These are phyloP conservation scores for Hirundichthys speculiger DNA, from an alignment of 2,113 vertebrate species.

Conservation along the genomic window DNA sequence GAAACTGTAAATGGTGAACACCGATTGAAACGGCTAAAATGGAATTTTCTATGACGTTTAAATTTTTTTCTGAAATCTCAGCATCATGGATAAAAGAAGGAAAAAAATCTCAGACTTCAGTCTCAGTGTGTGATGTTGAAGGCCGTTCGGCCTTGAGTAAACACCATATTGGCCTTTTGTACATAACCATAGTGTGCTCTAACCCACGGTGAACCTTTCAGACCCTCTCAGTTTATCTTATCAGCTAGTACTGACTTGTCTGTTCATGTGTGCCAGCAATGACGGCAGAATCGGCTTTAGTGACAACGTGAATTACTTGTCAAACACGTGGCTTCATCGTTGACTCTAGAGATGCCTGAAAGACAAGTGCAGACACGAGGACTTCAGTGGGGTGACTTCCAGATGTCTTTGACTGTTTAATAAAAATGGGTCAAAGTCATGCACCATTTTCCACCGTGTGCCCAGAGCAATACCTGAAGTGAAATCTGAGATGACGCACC, in stretches of 20 bases:
- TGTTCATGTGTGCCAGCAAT: constrained; percentile 1
- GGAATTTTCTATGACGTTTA: too few species aligned
- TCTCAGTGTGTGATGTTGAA: constrained; percentile 12
- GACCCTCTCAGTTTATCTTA: constrained; percentile 39
- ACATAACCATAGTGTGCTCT: constrained; percentile 21
- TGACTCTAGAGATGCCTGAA: neutral
- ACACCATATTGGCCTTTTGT: constrained; percentile 48
- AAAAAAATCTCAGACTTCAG: too few species aligned
- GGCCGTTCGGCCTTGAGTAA: constrained; percentile 17
- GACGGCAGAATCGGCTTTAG: constrained; percentile 18
- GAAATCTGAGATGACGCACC: too few species aligned
- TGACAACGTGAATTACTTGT: constrained; percentile 10
- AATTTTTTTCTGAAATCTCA: too few species aligned
- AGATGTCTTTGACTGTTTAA: too few species aligned
- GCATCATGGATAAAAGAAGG: too few species aligned
- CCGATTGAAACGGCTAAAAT: too few species aligned
- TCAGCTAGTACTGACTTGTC: constrained; percentile 58
- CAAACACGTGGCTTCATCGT: constrained; percentile 30
- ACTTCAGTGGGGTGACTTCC: too few species aligned
- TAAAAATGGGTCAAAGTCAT: too few species aligned
- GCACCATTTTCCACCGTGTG: too few species aligned
- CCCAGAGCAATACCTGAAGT: too few species aligned
- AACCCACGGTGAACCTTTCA: constrained; percentile 38
- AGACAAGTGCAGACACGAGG: neutral
- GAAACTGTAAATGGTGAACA: too few species aligned